phyloP scores from a whole-genome alignment of 2,797 vertebrate species.

The Telmatherina bonti region DNA sequence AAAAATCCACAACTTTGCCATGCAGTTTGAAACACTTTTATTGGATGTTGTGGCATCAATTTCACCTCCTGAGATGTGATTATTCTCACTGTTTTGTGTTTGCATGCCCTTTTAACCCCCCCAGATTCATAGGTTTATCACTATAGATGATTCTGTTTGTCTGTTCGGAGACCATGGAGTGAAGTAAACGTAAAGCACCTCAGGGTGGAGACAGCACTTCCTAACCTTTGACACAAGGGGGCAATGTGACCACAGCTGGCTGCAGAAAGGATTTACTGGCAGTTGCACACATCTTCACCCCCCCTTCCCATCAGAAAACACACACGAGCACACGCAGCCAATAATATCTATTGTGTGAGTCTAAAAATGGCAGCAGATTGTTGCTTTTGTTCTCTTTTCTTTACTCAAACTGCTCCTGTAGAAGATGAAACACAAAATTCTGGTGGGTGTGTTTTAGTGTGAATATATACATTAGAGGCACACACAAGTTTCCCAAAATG shows the following conservation, averaged over 20 bases:
- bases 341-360: conserved; percentile 37
- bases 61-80: too few relatives aligned
- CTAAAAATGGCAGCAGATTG: conserved; percentile 29
- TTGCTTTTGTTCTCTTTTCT: conserved; percentile 22
- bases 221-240: conserved; percentile 37
- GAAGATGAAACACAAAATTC: too few relatives aligned
- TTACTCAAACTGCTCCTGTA: too few relatives aligned
- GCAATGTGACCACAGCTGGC: conserved; percentile 46
- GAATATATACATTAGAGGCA: neutral
- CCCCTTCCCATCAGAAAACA: too few relatives aligned
- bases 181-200: conserved; percentile 12
- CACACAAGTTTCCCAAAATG: conserved; percentile 10
- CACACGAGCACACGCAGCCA: conserved; percentile 25
- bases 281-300: neutral
- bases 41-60: too few relatives aligned
- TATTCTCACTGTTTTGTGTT: too few relatives aligned
- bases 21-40: too few relatives aligned
- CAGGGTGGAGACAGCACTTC: conserved; percentile 11
- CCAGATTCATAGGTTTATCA: neutral
- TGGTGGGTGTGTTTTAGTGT: conserved; percentile 5
- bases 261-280: neutral
- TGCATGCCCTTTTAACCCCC: too few relatives aligned
- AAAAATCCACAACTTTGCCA: too few relatives aligned
- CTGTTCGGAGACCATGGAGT: conserved; percentile 16
- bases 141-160: neutral